Base-by-base conservation (phyloP, 2,797 vertebrate genomes). In the Hylomyscus alleni region DNA sequence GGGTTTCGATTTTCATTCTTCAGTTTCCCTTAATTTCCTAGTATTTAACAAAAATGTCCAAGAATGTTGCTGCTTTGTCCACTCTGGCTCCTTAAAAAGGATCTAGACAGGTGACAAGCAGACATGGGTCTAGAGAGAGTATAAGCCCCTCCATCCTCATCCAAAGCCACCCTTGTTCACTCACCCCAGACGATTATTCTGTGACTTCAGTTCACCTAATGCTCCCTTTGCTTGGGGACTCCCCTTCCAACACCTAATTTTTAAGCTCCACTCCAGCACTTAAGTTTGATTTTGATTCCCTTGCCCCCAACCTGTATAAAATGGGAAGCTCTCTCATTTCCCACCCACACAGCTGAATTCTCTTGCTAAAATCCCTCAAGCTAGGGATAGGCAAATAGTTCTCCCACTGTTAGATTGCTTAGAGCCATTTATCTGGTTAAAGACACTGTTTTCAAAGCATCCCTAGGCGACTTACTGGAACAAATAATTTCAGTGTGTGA, bases 361-460 rank as follows among this genome's bases (percentile, higher is more conserved):
- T 87, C 58, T 50, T 67, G 26, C 72, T 72, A 5, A 6, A 15
- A 24, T 31, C 26, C n/a, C 31, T 77, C 31, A 13, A 50, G 1
- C 7, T 47, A 67, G 13, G 31, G 69, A 67, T 20, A 3, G 20
- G 65, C 54, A 29, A 1, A 67, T 13, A 14, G 2, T 12, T 44
- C 62, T 83, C 54, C 19, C 56, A 80, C 6, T 44, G 60, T 69
- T 72, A 17, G 47, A 31, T 34, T 9, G 19, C 22, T 22, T 47
- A n/a, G 52, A 91, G 34, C 76, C 77, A 73, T 67, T 3, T 40
- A 14, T 60, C 60, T 89, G 12, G 44, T 80, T 89, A 82, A 77
- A 86, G n/a, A 86, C 7, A 20, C 7, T 91, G 50, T 88, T 82
- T 93, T 88, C 47, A 75, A 73, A 86, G 56, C 14, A 76, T 84